phyloP scores from a whole-genome alignment of 2,797 vertebrate species.

The Typhlichthys subterraneus region DNA sequence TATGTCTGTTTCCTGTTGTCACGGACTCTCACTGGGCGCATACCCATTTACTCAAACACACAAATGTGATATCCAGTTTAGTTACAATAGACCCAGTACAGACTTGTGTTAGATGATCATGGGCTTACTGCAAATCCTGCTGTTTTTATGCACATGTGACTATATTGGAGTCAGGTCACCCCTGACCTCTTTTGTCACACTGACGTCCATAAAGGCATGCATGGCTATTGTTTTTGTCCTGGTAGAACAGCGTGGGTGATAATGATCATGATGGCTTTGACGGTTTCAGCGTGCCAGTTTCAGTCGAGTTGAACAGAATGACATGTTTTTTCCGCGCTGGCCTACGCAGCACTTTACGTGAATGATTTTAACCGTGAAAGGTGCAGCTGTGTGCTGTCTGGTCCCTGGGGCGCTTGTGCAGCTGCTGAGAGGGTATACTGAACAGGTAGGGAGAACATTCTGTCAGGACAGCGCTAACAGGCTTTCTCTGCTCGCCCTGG shows the following conservation, averaged over 20 bases:
- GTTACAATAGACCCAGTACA: no score
- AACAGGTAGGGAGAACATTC: conserved; percentile 46
- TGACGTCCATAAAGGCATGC: conserved; percentile 5
- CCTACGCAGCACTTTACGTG: no score
- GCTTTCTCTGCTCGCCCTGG: conserved; percentile 15
- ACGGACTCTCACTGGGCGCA: no score
- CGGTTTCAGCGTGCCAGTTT: not conserved
- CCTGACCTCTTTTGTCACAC: not conserved
- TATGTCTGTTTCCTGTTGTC: conserved; percentile 21
- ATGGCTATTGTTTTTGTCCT: conserved; percentile 1
- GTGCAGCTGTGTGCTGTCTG: conserved; percentile 13
- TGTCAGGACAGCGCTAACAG: conserved; percentile 28
- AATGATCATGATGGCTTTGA: not conserved
- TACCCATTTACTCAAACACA: no score
- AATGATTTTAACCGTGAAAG: not conserved
- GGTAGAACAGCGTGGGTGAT: conserved; percentile 11
- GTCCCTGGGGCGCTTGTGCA: conserved; percentile 1
- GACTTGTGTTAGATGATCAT: no score
- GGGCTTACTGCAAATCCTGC: no score
- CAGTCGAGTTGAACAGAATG: no score
- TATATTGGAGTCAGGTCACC: not conserved
- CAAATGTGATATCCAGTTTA: no score
- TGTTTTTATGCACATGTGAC: no score
- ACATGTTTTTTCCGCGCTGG: no score
- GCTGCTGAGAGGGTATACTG: conserved; percentile 33